Percentiles rank a stretch among this genome's conserved stretches.
Conservation (phyloP, 2,113 vertebrate species). For the Gorsachius goisagi region DNA sequence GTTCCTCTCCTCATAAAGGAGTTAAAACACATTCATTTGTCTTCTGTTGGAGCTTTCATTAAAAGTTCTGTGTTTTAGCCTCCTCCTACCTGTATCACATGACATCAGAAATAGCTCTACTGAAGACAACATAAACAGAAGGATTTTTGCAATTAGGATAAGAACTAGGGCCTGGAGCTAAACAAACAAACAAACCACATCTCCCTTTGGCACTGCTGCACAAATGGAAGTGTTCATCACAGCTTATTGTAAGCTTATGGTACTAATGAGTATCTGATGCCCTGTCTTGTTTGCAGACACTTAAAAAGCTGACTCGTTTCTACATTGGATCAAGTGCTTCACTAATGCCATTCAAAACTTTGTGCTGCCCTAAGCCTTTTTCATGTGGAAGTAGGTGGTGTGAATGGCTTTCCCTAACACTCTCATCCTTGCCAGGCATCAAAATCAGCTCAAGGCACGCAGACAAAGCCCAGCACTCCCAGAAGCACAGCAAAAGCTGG, state of each 20-base stretch:
- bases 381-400: not conserved
- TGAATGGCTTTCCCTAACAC: not conserved
- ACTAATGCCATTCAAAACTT: not conserved
- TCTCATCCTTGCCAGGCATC: not conserved
- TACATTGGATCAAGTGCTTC: not conserved
- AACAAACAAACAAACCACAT: not conserved
- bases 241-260: not conserved
- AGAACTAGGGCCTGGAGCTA: not conserved
- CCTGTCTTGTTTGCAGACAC: not conserved
- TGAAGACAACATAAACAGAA: not conserved
- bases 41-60: not conserved
- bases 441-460: not conserved
- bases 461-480: not conserved
- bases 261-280: slow-evolving; percentile 1
- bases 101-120: not conserved
- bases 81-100: not conserved
- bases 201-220: not conserved
- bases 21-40: not conserved
- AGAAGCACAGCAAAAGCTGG: not conserved
- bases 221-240: not conserved
- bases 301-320: not conserved
- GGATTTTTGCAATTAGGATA: not conserved
- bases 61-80: not conserved
- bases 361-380: not conserved
- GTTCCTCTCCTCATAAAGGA: not conserved